Evolutionary conservation across 2,888 invertebrate genomes (phyloP).

Genomic region (Zaprionus bogoriensis): DNA sequence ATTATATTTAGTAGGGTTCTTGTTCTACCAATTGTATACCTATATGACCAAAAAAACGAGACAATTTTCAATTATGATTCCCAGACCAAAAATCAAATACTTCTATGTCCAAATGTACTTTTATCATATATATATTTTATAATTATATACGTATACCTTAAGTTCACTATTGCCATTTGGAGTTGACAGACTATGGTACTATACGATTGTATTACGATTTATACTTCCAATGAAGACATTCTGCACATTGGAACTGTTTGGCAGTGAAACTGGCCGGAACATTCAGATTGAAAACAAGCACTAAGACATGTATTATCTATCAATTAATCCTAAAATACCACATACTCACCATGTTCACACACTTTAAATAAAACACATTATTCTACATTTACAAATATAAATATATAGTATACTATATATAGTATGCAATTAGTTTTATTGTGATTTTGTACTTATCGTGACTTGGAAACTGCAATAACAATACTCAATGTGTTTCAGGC

Average conservation of each 20-base stretch:
- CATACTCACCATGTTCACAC: constrained; percentile 36
- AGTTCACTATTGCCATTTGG: constrained; percentile 22
- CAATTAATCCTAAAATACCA: constrained; percentile 4
- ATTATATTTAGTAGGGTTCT: constrained; percentile 37
- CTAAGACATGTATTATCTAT: constrained; percentile 46
- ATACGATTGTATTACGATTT: constrained; percentile 7
- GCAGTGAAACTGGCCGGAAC: constrained; percentile 61
- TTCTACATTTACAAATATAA: constrained; percentile 52
- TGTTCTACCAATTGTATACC: constrained; percentile 38
- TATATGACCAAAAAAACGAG: constrained; percentile 43
- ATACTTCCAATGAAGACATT: constrained; percentile 36
- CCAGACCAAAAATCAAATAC: constrained; percentile 59
- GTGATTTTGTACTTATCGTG: constrained; percentile 61
- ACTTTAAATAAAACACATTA: constrained; percentile 57
- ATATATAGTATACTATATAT: constrained; percentile 27
- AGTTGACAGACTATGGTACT: constrained; percentile 2
- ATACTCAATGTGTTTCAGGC: constrained; percentile 48
- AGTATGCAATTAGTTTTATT: constrained; percentile 48
- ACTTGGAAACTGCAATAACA: constrained; percentile 39
- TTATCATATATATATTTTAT: constrained; percentile 34
- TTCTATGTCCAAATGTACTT: constrained; percentile 50
- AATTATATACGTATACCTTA: constrained; percentile 2
- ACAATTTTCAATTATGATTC: constrained; percentile 33
- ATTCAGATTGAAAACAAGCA: constrained; percentile 19
- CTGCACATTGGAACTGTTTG: constrained; percentile 20